Conservation (phyloP, 2,888 invertebrate genomes). For the Mimumesa dahlbomi region DNA sequence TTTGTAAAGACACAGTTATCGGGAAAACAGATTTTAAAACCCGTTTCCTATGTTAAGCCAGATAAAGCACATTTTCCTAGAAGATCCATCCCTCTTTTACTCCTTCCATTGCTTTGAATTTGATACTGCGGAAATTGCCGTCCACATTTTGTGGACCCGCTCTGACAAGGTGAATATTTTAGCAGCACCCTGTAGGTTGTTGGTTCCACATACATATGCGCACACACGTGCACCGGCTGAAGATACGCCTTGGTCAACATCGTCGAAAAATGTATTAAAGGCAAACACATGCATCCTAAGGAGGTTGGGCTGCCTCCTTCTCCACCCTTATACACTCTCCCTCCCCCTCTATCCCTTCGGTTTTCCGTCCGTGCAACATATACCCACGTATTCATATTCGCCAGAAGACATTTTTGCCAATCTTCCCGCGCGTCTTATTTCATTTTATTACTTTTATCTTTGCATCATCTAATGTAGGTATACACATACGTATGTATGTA, state of each 20-base stretch:
- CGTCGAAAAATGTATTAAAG: conserved; percentile 72
- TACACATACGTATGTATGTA: no score
- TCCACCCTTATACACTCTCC: conserved; percentile 4
- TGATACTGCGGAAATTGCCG: conserved; percentile 60
- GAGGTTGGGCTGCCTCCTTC: conserved; percentile 45
- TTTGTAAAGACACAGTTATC: background rate
- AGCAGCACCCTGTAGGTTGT: conserved; percentile 56
- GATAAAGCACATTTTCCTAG: conserved; percentile 29
- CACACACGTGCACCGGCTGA: conserved; percentile 48
- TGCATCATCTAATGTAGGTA: no score
- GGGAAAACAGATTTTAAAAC: background rate
- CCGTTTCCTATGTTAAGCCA: background rate
- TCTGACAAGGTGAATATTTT: conserved; percentile 70
- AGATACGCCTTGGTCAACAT: conserved; percentile 71
- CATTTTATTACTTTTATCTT: conserved; percentile 13
- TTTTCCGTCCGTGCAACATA: conserved; percentile 40
- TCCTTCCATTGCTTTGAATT: conserved; percentile 55
- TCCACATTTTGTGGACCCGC: conserved; percentile 56
- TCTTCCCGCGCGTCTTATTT: conserved; percentile 56
- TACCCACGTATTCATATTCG: conserved; percentile 58
- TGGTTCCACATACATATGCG: conserved; percentile 45
- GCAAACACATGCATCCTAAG: conserved; percentile 73
- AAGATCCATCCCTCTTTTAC: conserved; percentile 32
- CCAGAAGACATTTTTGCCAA: conserved; percentile 59
- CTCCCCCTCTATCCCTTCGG: conserved; percentile 4